Evolutionary conservation across 2,888 invertebrate species (phyloP).

Genomic region (Drosophila quasianomalipes): DNA sequence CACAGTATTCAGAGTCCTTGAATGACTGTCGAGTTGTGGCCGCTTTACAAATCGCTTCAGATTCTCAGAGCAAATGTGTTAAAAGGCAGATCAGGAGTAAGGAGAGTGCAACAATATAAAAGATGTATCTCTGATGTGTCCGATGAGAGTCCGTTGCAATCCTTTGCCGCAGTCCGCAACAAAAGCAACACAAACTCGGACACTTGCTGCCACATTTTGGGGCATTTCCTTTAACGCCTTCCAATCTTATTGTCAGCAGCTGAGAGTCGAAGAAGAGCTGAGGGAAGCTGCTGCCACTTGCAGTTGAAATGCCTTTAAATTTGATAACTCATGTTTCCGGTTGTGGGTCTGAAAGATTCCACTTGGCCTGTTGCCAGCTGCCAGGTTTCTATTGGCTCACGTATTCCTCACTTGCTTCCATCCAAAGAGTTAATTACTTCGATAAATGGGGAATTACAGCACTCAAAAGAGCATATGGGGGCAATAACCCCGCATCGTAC

Average conservation of each 20-base stretch:
- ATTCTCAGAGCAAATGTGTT: slow-evolving; percentile 55
- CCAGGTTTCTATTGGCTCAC: slow-evolving; percentile 51
- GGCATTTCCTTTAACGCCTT: slow-evolving; percentile 43
- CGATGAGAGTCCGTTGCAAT: slow-evolving; percentile 19
- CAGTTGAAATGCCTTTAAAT: slow-evolving; percentile 55
- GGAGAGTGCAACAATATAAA: slow-evolving; percentile 47
- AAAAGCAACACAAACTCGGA: slow-evolving; percentile 32
- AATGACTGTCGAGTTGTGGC: slow-evolving; percentile 59
- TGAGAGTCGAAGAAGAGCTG: neutral
- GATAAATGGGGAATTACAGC: slow-evolving; percentile 63
- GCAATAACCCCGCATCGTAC: slow-evolving; percentile 30
- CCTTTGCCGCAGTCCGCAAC: slow-evolving; percentile 41
- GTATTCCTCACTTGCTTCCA: slow-evolving; percentile 29
- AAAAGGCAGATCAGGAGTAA: slow-evolving; percentile 6
- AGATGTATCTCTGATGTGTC: slow-evolving; percentile 41
- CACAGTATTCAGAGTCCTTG: slow-evolving; percentile 37
- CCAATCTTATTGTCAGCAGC: slow-evolving; percentile 42
- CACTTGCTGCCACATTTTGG: slow-evolving; percentile 58
- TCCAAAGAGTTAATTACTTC: slow-evolving; percentile 66
- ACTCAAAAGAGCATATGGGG: slow-evolving; percentile 41
- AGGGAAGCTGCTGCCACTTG: slow-evolving; percentile 20
- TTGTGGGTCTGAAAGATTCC: neutral
- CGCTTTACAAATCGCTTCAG: slow-evolving; percentile 58
- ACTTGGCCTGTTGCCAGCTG: slow-evolving; percentile 39
- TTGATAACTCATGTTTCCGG: slow-evolving; percentile 25